phyloP scores from a whole-genome alignment of 2,113 vertebrate genomes.

The Stegostoma tigrinum region DNA sequence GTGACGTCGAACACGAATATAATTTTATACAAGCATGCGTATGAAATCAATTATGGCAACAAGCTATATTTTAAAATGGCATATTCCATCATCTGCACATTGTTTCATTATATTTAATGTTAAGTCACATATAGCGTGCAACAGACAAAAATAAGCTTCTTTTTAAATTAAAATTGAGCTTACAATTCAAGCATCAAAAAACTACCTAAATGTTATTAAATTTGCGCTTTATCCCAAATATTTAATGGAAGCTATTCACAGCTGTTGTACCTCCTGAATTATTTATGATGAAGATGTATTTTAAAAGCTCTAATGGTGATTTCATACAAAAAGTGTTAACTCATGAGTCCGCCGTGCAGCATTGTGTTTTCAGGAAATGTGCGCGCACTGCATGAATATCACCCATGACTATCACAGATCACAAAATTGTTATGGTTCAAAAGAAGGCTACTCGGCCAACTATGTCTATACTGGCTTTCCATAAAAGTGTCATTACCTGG shows the following conservation, averaged over 20 bases:
- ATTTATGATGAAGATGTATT: background rate
- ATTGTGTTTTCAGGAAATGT: background rate
- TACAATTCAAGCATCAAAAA: background rate
- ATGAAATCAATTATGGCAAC: slow-evolving; percentile 31
- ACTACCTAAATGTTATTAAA: background rate
- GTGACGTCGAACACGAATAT: slow-evolving; percentile 21
- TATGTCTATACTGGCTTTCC: no score
- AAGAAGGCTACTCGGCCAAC: no score
- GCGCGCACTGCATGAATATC: background rate
- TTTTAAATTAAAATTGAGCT: background rate
- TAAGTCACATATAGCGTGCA: no score
- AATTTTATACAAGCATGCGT: slow-evolving; percentile 32
- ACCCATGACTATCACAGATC: no score
- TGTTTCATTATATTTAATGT: slow-evolving; percentile 6
- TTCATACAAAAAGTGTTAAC: background rate
- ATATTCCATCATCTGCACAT: slow-evolving; percentile 22
- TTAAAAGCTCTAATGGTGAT: background rate
- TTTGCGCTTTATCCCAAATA: background rate
- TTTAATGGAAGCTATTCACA: background rate
- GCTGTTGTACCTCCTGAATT: background rate
- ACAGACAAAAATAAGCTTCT: background rate
- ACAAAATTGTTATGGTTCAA: no score
- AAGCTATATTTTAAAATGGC: slow-evolving; percentile 12
- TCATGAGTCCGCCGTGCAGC: background rate
- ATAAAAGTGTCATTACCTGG: no score